phyloP scores from a whole-genome alignment of 37 sponge, comb jelly and placozoan genomes.

The Beroe forskalii region DNA sequence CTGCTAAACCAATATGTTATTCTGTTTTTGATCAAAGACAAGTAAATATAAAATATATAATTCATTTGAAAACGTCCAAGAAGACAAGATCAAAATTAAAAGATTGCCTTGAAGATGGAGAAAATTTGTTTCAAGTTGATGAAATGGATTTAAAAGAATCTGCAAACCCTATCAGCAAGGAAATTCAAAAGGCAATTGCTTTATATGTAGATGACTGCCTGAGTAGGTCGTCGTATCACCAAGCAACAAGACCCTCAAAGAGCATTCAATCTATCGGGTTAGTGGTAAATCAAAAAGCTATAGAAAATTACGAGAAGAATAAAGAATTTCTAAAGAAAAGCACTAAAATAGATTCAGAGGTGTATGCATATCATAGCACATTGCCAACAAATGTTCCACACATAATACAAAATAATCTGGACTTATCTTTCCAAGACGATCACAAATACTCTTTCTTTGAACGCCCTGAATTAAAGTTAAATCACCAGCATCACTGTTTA shows the following conservation, averaged over 20 bases:
- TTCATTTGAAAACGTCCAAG: neutral
- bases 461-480: neutral
- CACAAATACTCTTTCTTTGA: slow-evolving; percentile 19
- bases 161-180: neutral
- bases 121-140: neutral
- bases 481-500: neutral
- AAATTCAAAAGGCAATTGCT: neutral
- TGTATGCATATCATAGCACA: slow-evolving; percentile 11
- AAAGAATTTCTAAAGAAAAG: neutral
- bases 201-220: neutral
- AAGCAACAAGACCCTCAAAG: neutral
- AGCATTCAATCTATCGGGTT: neutral
- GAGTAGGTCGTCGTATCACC: neutral
- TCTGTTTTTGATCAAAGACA: neutral
- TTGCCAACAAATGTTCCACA: neutral
- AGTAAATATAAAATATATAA: neutral
- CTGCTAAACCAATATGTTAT: neutral
- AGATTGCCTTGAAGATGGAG: neutral
- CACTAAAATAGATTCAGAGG: neutral
- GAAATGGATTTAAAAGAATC: neutral
- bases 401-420: too few species aligned
- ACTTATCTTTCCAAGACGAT: too few species aligned
- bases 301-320: neutral
- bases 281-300: neutral
- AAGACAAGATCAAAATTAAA: neutral